Evolutionary conservation across 1,140 invertebrate species (phyloP).

Genomic region (Ostrea edulis): DNA sequence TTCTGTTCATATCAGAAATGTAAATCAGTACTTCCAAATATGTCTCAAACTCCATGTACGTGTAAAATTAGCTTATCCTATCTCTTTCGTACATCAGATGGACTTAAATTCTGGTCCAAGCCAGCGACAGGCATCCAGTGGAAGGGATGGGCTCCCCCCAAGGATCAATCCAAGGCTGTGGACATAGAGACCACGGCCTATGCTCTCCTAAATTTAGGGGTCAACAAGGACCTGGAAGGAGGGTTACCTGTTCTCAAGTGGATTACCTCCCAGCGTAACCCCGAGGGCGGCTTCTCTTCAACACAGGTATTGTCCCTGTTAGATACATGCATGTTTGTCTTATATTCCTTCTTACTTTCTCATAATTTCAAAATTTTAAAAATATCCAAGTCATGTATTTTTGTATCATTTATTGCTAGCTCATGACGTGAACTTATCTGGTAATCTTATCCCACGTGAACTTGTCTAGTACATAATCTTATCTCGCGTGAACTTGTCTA

Average conservation of each 20-base stretch:
- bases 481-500: not conserved
- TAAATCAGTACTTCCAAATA: not conserved
- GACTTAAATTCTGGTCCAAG: constrained; percentile 86
- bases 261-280: constrained; percentile 89
- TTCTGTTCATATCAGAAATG: not conserved
- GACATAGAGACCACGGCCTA: constrained; percentile 93
- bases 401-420: too few relatives aligned
- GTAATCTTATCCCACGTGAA: too few relatives aligned
- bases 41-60: not conserved
- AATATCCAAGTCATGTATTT: too few relatives aligned
- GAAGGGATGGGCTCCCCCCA: constrained; percentile 45
- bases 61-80: constrained; percentile 32
- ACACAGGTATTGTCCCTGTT: constrained; percentile 78
- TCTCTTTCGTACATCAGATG: constrained; percentile 79
- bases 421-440: too few relatives aligned
- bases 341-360: too few relatives aligned
- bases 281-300: constrained; percentile 89
- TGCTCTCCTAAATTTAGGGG: constrained; percentile 84
- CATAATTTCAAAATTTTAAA: too few relatives aligned
- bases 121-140: constrained; percentile 11
- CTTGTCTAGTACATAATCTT: not conserved
- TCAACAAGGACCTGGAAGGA: constrained; percentile 53
- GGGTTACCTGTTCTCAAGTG: constrained; percentile 91
- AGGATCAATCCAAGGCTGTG: constrained; percentile 49
- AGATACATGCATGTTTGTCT: too few relatives aligned